Base-by-base conservation (phyloP, 2,888 invertebrate species). In the Drosophila melanosoma region DNA sequence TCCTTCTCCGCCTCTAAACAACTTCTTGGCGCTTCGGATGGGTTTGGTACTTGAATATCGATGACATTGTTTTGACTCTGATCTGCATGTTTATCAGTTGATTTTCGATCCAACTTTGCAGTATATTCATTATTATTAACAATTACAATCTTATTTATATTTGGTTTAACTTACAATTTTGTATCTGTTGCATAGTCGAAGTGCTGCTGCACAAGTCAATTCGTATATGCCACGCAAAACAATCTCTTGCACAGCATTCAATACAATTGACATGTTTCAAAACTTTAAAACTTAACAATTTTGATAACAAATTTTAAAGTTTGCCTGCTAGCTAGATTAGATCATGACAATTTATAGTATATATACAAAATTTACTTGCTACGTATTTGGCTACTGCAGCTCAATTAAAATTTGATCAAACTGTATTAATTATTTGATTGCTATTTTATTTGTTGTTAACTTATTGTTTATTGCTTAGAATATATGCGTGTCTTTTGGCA, bases 241-340 rank as follows among this genome's bases (percentile, higher is more conserved):
- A 15, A 85, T 53, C 10, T 63, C 66, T 49, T 85, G 75, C 7
- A 81, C 60, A n/a, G 85, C 62, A 76, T 85, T 75, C 29, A 85
- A 60, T 29, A 85, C 61, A 6, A 77, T 32, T 15, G 88, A 77
- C 85, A 85, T 85, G 33, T 48, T 81, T 26, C 20, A 32, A 5
- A n/a, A 33, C 26, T 1, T 20, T 23, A 23, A 29, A 63, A 48
- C 49, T 36, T 29, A 7, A n/a, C 3, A 58, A 69, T 69, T 36
- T 42, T 6, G 59, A 61, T 26, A n/a, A 17, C 17, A 26, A 33
- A 15, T 33, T 40, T 12, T 20, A 45, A 23, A 45, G 23, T 8
- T 4, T 45, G 15, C 15, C 3, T 23, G 8, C 4, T 23, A 8
- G 4, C 4, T 23, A 8, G 8, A 8, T 15, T 8, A 8, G 23